Conservation (phyloP, 1,140 invertebrate species). For the Drosophila albomicans region DNA sequence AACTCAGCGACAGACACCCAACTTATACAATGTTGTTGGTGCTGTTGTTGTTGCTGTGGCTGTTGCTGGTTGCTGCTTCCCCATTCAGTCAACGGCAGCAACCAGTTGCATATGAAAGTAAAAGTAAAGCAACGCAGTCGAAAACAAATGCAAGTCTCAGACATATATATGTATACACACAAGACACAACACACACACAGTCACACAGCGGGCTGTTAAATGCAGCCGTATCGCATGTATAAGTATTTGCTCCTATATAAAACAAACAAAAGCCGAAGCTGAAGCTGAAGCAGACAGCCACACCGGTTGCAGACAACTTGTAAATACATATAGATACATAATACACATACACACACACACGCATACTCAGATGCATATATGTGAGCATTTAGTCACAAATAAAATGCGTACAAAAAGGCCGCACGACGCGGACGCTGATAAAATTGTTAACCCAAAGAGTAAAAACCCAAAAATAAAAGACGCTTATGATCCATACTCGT, state of each 20-base stretch:
- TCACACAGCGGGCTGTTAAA: slow-evolving; percentile 63
- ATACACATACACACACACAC: slow-evolving; percentile 7
- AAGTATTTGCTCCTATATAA: slow-evolving; percentile 45
- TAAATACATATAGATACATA: slow-evolving; percentile 6
- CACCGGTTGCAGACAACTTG: slow-evolving; percentile 72
- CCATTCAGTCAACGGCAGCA: slow-evolving; percentile 60
- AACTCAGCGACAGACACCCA: slow-evolving; percentile 51
- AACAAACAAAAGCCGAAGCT: slow-evolving; percentile 72
- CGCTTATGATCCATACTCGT: not conserved
- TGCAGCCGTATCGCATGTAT: slow-evolving; percentile 48
- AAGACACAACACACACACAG: slow-evolving; percentile 5
- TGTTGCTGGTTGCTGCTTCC: slow-evolving; percentile 54
- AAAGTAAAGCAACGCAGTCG: slow-evolving; percentile 77
- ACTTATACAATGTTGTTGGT: slow-evolving; percentile 12
- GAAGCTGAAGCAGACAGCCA: slow-evolving; percentile 60
- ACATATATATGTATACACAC: slow-evolving; percentile 25
- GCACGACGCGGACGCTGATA: slow-evolving; percentile 42
- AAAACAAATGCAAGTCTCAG: slow-evolving; percentile 51
- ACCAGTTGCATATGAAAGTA: slow-evolving; percentile 83
- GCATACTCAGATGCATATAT: slow-evolving; percentile 1
- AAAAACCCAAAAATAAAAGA: slow-evolving; percentile 28
- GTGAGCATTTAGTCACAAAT: slow-evolving; percentile 55
- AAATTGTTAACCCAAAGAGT: slow-evolving; percentile 41
- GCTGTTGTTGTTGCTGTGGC: slow-evolving; percentile 13
- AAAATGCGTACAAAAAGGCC: slow-evolving; percentile 76